Evolutionary conservation across 1,140 invertebrate genomes (phyloP).

Genomic region (Trichonephila inaurata): DNA sequence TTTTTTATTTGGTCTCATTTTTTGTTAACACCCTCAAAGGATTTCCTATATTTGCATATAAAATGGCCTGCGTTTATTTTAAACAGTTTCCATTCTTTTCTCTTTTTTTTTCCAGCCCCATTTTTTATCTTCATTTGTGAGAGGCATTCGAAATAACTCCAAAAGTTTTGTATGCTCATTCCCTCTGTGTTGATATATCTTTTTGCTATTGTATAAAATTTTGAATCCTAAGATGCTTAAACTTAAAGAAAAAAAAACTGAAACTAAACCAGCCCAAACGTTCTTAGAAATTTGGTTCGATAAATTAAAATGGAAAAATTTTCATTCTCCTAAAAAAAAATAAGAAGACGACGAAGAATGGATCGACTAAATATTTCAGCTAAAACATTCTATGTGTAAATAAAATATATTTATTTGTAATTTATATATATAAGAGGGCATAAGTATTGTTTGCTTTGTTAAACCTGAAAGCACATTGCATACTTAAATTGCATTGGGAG

Average conservation of each 20-base stretch:
- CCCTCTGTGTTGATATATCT: not conserved
- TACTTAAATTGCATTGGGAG: too few species aligned
- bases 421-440: too few species aligned
- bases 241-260: not conserved
- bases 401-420: too few species aligned
- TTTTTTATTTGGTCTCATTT: not conserved
- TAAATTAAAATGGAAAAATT: not conserved
- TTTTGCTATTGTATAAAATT: not conserved
- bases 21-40: not conserved
- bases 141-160: not conserved
- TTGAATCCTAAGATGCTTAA: not conserved
- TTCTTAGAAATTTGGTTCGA: not conserved
- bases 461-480: too few species aligned
- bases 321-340: not conserved
- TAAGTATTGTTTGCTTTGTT: too few species aligned
- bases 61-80: conserved; percentile 57
- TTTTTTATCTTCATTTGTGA: not conserved
- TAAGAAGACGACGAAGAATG: too few species aligned
- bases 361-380: too few species aligned
- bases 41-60: conserved; percentile 37
- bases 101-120: not conserved
- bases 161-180: not conserved
- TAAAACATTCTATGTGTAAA: too few species aligned
- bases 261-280: not conserved
- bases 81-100: not conserved